These are phyloP conservation scores for Hydrotaea diabolus DNA, from an alignment of 2,888 invertebrate species.

Conservation along the genomic window DNA sequence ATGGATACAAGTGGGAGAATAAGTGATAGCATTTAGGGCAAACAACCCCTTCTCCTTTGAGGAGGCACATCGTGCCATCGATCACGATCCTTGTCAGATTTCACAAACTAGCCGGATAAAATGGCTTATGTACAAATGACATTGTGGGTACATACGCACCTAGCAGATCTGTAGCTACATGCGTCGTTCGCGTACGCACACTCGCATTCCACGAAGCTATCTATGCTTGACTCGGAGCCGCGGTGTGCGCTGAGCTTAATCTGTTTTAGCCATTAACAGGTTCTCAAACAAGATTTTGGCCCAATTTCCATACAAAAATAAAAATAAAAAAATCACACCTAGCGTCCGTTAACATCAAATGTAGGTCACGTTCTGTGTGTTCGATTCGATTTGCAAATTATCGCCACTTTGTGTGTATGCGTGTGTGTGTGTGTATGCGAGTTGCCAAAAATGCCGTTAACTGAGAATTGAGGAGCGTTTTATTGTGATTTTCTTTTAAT, in stretches of 20 bases:
- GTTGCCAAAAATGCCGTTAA: constrained; percentile 12
- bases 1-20: no score
- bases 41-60: no score
- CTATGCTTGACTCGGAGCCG: background rate
- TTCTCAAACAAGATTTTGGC: constrained; percentile 59
- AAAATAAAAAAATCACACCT: constrained; percentile 69
- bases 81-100: no score
- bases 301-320: constrained; percentile 62
- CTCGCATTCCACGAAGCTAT: background rate
- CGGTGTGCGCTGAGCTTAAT: background rate
- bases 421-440: background rate
- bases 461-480: constrained; percentile 8
- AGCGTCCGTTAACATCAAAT: constrained; percentile 32
- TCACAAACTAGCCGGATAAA: no score
- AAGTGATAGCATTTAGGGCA: no score
- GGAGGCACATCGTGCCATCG: no score
- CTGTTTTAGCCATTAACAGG: constrained; percentile 55
- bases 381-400: constrained; percentile 73
- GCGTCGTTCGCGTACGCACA: background rate
- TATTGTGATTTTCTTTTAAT: background rate
- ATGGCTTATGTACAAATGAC: no score
- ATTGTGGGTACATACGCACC: background rate
- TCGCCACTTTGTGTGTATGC: constrained; percentile 69
- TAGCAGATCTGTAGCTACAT: background rate
- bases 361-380: constrained; percentile 65